Evolutionary conservation across 2,888 invertebrate genomes (phyloP), one percentile per base, ranked within the genome.

Genomic region (Arenicola marina): DNA sequence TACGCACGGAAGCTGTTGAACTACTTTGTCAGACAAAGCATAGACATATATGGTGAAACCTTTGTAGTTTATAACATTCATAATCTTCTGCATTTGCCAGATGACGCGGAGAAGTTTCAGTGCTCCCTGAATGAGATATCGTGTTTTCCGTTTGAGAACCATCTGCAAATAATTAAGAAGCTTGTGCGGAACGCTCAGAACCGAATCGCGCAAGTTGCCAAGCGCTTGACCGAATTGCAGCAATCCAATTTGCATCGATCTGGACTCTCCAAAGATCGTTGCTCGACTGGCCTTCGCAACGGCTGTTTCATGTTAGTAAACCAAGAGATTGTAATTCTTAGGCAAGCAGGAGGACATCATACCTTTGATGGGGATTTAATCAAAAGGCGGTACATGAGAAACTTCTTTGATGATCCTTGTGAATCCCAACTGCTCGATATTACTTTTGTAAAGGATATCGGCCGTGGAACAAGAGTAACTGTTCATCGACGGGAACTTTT

Each of bases 51-150:
- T 56, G 60, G 60, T 24, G n/a, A 32, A 26, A 43, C 60, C 31
- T 61, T 62, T 31, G 4, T 33, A 7, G 54, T 60, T n/a, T 62
- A 67, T 32, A 67, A 67, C 61, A 60, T 67, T 1, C 67, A 67
- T 46, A 51, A 21, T 28, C 54, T 65, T 15, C 4, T 43, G 15
- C 67, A 67, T 29, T 18, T 67, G 1, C 26, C 46, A 21, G 62
- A 59, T 21, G 65, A 67, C 33, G 65, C 51, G 1, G 29, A 26
- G 43, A 3, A 29, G 0, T 59, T 46, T 56, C 24, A 53, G 1
- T 56, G 48, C 32, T 48, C 51, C 3, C 24, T 67, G 38, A 67
- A 68, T 38, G 63, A 61, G 4, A 44, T 63, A n/a, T 59, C 51
- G 7, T 56, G 51, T 2, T 66, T 68, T 51, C 54, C 48, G 7